These are phyloP conservation scores for Gymnoscopelus braueri DNA, from an alignment of 2,797 vertebrate species.

Conservation along the genomic window DNA sequence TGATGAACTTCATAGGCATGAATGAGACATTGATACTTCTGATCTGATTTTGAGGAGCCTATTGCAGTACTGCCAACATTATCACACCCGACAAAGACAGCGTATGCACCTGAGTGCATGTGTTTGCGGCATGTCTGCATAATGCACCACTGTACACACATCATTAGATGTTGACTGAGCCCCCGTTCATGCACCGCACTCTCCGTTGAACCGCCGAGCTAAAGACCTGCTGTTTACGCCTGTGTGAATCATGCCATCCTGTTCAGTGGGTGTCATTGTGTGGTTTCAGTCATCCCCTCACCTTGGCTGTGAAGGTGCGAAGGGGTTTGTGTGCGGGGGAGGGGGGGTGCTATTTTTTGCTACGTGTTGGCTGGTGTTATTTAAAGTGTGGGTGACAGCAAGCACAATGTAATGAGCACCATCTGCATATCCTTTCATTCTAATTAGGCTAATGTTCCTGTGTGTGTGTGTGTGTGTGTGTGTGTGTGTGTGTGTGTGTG, in stretches of 20 bases:
- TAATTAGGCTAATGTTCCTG: constrained; percentile 66
- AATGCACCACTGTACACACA: too few relatives aligned
- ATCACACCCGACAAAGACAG: too few relatives aligned
- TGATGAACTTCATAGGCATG: too few relatives aligned
- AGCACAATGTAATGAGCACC: constrained; percentile 68
- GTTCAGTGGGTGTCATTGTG: not conserved
- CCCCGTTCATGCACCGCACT: constrained; percentile 19
- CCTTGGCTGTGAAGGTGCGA: constrained; percentile 37
- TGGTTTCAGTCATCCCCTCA: constrained; percentile 25
- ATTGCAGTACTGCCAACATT: too few relatives aligned
- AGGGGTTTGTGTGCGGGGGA: not conserved
- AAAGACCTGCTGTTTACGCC: constrained; percentile 4
- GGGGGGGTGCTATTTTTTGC: constrained; percentile 26
- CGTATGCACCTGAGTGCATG: too few relatives aligned
- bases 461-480: constrained; percentile 10
- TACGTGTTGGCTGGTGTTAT: constrained; percentile 27
- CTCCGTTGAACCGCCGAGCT: constrained; percentile 6
- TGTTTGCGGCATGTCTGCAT: not conserved
- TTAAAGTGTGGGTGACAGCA: constrained; percentile 56
- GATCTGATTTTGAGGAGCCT: too few relatives aligned
- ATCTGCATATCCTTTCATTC: constrained; percentile 63
- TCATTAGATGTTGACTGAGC: constrained; percentile 20
- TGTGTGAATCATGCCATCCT: constrained; percentile 28
- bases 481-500: constrained; percentile 25
- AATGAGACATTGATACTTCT: too few relatives aligned